Conservation (phyloP, 2,797 vertebrate species). For the Crenichthys baileyi region DNA sequence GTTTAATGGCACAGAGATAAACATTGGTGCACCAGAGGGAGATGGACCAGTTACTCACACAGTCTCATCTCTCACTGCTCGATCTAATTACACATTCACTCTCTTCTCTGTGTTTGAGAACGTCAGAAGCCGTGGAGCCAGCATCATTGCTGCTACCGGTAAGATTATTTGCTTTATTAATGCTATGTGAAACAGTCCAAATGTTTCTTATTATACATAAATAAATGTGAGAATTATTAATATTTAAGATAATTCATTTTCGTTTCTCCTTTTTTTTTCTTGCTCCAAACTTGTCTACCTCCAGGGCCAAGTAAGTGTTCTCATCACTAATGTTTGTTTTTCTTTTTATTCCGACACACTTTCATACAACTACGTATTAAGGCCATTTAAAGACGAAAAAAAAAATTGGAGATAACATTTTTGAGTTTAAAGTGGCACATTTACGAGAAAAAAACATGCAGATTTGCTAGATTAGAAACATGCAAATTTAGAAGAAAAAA, state of each 20-base stretch:
- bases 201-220: background rate
- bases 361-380: too few relatives aligned
- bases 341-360: background rate
- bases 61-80: conserved; percentile 37
- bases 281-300: background rate
- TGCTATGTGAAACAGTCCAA: background rate
- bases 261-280: background rate
- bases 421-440: too few relatives aligned
- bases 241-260: background rate
- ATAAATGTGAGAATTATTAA: background rate
- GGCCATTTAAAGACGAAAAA: too few relatives aligned
- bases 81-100: conserved; percentile 39
- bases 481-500: too few relatives aligned
- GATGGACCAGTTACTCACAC: background rate
- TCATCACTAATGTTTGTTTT: background rate
- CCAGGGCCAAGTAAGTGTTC: background rate
- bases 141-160: background rate
- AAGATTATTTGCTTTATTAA: too few relatives aligned
- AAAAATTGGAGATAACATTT: too few relatives aligned
- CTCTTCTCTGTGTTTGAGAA: conserved; percentile 36
- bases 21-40: background rate
- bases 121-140: background rate
- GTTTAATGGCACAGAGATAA: conserved; percentile 9
- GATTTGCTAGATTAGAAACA: too few relatives aligned
- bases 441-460: too few relatives aligned